These are phyloP conservation scores for Reticulitermes lucifugus DNA, from an alignment of 2,888 invertebrate species.

Conservation along the genomic window DNA sequence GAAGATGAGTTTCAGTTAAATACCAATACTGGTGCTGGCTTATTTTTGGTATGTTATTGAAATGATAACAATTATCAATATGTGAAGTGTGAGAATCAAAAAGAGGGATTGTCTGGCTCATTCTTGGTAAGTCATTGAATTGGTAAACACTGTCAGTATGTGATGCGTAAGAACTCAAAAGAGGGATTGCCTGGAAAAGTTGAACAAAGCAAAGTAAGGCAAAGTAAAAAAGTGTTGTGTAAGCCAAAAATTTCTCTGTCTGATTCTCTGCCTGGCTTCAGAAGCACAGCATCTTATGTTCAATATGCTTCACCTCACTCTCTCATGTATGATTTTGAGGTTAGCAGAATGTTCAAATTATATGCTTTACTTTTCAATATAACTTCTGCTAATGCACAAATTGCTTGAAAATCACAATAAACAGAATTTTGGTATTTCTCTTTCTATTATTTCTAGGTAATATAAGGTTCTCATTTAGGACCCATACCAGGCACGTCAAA, in stretches of 20 bases:
- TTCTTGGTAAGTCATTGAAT: not conserved
- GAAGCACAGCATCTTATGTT: not conserved
- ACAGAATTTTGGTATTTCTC: not conserved
- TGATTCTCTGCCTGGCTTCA: not conserved
- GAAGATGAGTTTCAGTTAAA: not conserved
- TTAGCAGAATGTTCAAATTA: not conserved
- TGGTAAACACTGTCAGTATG: not conserved
- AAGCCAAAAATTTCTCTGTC: not conserved
- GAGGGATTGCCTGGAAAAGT: not conserved
- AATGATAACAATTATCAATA: not conserved
- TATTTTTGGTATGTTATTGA: constrained; percentile 11
- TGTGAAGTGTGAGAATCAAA: not conserved
- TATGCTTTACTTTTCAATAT: not conserved
- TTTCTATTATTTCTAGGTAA: not conserved
- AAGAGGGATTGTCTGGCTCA: not conserved
- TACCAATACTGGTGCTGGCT: not conserved
- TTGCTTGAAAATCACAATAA: not conserved
- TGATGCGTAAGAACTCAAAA: not conserved
- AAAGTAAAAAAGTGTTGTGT: not conserved
- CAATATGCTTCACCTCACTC: not conserved
- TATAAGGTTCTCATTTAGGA: not conserved
- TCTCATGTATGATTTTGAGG: not conserved
- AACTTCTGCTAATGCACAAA: not conserved
- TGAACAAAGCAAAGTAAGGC: not conserved
- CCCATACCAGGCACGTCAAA: too few relatives aligned